Base-by-base conservation (phyloP, 2,113 vertebrate genomes). In the Atlantisia rogersi region DNA sequence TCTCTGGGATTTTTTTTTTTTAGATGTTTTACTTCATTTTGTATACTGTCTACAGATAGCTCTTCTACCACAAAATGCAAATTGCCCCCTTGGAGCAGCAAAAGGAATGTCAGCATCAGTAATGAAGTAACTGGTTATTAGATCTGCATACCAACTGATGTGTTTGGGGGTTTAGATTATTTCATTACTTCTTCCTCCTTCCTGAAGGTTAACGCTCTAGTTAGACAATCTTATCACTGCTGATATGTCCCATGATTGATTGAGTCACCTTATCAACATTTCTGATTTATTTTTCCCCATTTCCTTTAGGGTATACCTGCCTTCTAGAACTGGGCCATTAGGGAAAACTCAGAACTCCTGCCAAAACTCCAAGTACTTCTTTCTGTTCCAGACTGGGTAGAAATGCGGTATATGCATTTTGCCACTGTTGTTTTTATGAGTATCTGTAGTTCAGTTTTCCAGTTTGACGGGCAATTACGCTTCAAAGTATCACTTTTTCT, bases 111-210 rank as follows among this genome's bases (percentile, higher is more conserved):
- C 85, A 90, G 17, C 67, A 90, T 91, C 82, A 85, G 42, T 93
- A 93, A 88, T 50, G 59, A n/a, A 94, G 48, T 68, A 76, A 76
- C 44, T 82, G n/a, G 37, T 87, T 90, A 88, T 91, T 95, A 80
- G 75, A 92, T 95, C 94, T 93, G n/a, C 71, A 39, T 92, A 42
- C 15, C 42, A 67, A 2, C n/a, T 65, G 19, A 5, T 70, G n/a
- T 67, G 37, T 35, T 90, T 85, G n/a, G 58, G 65, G 59, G 9
- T 80, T 80, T 82, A 67, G 35, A 86, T 94, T 63, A 93, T 90
- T 91, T 93, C 29, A 85, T 88, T 91, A 52, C 40, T 69, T 85
- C n/a, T 82, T 5, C 35, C 40, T 92, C 78, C 82, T 85, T 88
- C 8, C 25, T 93, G 78, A 87, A 90, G 63, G 70, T 76, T 94